These are phyloP conservation scores for Psylliodes chrysocephalus DNA, from an alignment of 2,888 invertebrate genomes.

Conservation along the genomic window DNA sequence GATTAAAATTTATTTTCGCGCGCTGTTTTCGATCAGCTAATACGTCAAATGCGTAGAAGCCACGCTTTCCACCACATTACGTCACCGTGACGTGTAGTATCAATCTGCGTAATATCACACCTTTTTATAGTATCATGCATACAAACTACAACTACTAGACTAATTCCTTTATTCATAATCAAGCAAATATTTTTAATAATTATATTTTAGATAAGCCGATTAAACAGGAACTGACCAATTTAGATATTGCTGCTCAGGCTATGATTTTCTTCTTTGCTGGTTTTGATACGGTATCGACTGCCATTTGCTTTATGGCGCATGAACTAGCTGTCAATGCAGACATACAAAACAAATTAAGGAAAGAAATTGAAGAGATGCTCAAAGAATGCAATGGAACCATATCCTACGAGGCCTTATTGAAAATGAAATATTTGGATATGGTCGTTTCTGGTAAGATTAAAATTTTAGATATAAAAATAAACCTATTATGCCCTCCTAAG, in stretches of 20 bases:
- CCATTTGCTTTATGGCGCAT: conserved; percentile 66
- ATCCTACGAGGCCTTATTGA: conserved; percentile 24
- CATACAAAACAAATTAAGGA: conserved; percentile 61
- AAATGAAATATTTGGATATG: conserved; percentile 28
- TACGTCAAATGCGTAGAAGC: too few species aligned
- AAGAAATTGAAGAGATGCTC: conserved; percentile 11
- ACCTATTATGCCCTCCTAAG: too few species aligned
- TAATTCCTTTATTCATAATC: too few species aligned
- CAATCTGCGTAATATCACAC: too few species aligned
- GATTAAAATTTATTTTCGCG: too few species aligned
- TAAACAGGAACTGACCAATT: conserved; percentile 44
- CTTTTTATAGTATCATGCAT: too few species aligned
- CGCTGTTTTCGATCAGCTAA: too few species aligned
- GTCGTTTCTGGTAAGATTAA: conserved; percentile 20
- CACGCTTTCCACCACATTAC: too few species aligned
- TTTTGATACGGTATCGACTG: conserved; percentile 65
- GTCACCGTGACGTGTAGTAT: too few species aligned
- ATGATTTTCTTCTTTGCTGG: conserved; percentile 67
- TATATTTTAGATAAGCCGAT: conserved; percentile 12
- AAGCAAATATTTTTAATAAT: neutral
- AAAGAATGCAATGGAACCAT: conserved; percentile 18
- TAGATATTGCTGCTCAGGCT: conserved; percentile 68
- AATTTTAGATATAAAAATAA: too few species aligned
- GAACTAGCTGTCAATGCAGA: conserved; percentile 71
- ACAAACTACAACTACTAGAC: too few species aligned